Evolutionary conservation across 1,140 invertebrate genomes (phyloP), one percentile per base, ranked within the genome.

Genomic region (Acromyrmex echinatior): DNA sequence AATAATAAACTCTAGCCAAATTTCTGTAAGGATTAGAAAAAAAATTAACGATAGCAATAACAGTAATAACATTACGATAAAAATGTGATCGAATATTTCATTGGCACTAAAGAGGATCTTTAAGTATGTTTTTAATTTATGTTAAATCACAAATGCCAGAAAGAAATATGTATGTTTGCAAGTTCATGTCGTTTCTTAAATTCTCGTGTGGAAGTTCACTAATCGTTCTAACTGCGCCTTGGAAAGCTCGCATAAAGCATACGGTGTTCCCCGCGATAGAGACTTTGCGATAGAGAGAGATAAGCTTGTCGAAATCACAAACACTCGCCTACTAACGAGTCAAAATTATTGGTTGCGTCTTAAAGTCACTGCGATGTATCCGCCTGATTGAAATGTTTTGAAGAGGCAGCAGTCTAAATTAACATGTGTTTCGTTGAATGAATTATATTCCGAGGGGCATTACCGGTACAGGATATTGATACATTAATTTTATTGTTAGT

Each of bases 301-400:
- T 79, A 79, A 79, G 45, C 25, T 78, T 56, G 65, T 58, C 79
- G 35, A 81, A 81, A 62, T 81, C 31, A 39, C 45, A 80, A 39
- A 56, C n/a, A 39, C 31, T 60, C 14, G 45, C 14, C 25, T 60
- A 45, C 14, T 16, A 31, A 58, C 31, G 35, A 71, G n/a, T 70
- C 31, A 45, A 81, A 71, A 71, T 81, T 60, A 71, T 45, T 81
- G 21, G 35, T 9, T 25, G 16, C 35, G 5, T 71, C 9, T 49
- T 49, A 81, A 81, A 45, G 39, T 21, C 14, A 70, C 10, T 31
- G n/a, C 21, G 14, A 70, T 60, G 21, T 18, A 71, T 80, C 14
- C 2, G 45, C 0, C 10, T 49, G 21, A 79, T 79, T 79, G 45
- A 79, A 79, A 65, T 79, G 45, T 79, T 79, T 78, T 63, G 58